These are phyloP conservation scores for Manis javanica DNA, from an alignment of 2,797 vertebrate genomes.

Conservation along the genomic window DNA sequence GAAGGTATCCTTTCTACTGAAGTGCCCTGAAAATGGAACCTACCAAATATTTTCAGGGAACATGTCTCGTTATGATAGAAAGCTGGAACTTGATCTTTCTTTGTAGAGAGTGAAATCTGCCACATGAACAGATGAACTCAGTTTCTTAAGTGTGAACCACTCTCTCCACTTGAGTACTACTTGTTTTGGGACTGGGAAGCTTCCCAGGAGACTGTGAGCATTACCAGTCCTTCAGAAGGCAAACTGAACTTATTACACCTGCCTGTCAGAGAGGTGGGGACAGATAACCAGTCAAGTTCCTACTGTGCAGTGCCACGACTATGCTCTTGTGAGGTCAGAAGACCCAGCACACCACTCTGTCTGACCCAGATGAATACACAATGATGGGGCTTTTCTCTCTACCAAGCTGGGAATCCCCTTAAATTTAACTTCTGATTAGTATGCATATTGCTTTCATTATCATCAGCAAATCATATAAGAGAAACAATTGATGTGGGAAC, in stretches of 20 bases:
- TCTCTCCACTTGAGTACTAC: neutral
- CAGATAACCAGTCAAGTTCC: neutral
- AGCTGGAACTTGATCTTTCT: neutral
- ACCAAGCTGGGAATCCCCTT: neutral
- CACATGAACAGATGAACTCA: neutral
- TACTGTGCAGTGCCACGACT: neutral
- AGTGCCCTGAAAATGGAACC: neutral
- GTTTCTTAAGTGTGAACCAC: neutral
- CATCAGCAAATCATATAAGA: neutral
- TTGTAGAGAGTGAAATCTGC: neutral
- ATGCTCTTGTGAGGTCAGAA: neutral
- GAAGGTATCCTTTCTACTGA: neutral
- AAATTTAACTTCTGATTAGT: neutral
- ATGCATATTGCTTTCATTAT: neutral
- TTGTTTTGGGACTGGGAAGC: neutral
- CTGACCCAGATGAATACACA: neutral
- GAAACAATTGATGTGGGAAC: neutral
- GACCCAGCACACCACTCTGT: neutral
- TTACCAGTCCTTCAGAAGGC: neutral
- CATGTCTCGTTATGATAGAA: neutral
- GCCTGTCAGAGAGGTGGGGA: neutral
- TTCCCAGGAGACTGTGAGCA: neutral
- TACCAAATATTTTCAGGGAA: neutral
- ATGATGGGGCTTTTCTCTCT: neutral
- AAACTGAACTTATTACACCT: neutral